Evolutionary conservation across 2,888 invertebrate genomes (phyloP), one percentile per base, ranked within the genome.

Genomic region (Margaritifera margaritifera): DNA sequence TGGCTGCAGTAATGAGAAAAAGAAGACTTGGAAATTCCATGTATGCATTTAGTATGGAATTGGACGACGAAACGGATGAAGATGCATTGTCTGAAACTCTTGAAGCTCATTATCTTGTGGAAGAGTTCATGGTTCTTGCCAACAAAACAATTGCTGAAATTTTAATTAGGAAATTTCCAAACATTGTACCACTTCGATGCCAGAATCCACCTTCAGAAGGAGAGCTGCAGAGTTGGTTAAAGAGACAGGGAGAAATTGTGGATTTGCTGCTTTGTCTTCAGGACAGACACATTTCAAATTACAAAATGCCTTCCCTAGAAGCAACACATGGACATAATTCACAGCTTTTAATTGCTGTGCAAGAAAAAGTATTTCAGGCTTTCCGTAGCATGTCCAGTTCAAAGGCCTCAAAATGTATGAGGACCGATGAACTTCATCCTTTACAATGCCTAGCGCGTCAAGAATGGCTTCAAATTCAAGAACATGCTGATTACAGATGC

Each of bases 381-480:
- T 42, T 42, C 11, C 42, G 3, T 42, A 42, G 15, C 15, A 11
- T 42, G 11, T 42, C 42, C 11, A 42, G 15, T 42, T 42, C 42
- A 42, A 42, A 57, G 6, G 72, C 74, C 20, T 66, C 57, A 15
- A 62, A 62, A n/a, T 68, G 62, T 51, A 60, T 80, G 15, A 68
- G 71, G 25, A 70, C 66, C 56, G 80, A 79, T 60, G 73, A 72
- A 31, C 25, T 69, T 11, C 78, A 79, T 54, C 79, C 80, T 6
- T 27, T 69, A 27, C 74, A 77, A 20, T 53, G 69, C 11, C 25
- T 77, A n/a, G 74, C 71, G 15, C 70, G 70, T 54, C 70, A 75
- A n/a, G 72, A 74, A 54, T 80, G 80, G 80, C 62, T 78, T n/a
- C 27, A 60, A n/a, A 78, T 78, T 42, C 77, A 77, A 56, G 73